Conservation (phyloP, 2,888 invertebrate genomes). For the Exephanes ischioxanthus region DNA sequence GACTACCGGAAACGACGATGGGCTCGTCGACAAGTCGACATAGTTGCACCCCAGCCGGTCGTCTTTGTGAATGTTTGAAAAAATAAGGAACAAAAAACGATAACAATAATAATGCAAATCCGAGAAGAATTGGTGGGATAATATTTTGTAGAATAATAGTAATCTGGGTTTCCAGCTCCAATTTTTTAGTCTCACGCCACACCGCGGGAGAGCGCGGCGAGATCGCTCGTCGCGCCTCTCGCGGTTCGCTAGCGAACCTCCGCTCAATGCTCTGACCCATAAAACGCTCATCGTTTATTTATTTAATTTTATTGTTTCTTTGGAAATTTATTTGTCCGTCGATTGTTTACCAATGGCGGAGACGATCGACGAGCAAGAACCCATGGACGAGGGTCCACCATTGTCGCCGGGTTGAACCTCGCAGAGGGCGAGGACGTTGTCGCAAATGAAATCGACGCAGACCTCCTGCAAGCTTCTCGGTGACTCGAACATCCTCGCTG, state of each 20-base stretch:
- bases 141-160: not conserved
- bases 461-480: slow-evolving; percentile 88
- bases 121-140: not conserved
- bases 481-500: slow-evolving; percentile 87
- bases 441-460: slow-evolving; percentile 89
- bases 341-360: slow-evolving; percentile 17
- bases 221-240: too few relatives aligned
- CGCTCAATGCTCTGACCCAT: not conserved
- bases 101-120: not conserved
- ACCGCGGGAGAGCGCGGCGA: too few relatives aligned
- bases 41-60: slow-evolving; percentile 53
- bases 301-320: not conserved
- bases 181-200: too few relatives aligned
- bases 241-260: too few relatives aligned
- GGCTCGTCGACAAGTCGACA: slow-evolving; percentile 43
- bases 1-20: slow-evolving; percentile 32
- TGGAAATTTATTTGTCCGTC: not conserved
- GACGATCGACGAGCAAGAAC: slow-evolving; percentile 24
- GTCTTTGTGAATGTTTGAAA: slow-evolving; percentile 48
- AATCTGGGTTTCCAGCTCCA: too few relatives aligned
- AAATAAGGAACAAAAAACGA: not conserved
- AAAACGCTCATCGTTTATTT: not conserved
- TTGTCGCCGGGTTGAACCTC: slow-evolving; percentile 82
- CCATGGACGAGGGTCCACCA: slow-evolving; percentile 64
- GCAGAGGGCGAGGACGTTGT: slow-evolving; percentile 87